Percentiles rank a stretch among this genome's conserved stretches.
Conservation (phyloP, 2,113 vertebrate genomes). For the Alaudala cheleensis region DNA sequence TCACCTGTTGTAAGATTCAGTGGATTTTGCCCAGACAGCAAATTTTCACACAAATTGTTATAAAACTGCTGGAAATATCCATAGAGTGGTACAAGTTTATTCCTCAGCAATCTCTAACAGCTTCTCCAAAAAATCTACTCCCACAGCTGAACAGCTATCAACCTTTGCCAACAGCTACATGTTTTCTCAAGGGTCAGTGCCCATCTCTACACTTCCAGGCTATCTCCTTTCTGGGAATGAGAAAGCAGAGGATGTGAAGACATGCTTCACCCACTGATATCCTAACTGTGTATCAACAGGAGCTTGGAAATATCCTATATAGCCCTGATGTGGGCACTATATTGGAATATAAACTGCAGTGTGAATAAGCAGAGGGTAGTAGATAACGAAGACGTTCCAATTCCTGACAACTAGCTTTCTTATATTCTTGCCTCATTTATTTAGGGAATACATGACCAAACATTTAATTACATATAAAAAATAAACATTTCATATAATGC, state of each 20-base stretch:
- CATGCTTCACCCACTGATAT: neutral
- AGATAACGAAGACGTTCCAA: neutral
- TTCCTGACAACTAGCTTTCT: neutral
- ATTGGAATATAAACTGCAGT: neutral
- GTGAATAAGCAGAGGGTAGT: neutral
- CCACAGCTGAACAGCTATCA: neutral
- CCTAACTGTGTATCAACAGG: rapidly evolving
- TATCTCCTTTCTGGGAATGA: neutral
- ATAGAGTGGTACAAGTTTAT: neutral
- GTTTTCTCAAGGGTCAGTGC: neutral
- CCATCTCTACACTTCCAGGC: neutral
- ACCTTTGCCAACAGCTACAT: neutral
- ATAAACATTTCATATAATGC: neutral
- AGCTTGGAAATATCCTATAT: neutral
- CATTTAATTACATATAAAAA: neutral
- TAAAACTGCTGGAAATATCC: neutral
- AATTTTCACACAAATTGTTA: neutral
- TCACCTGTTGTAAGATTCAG: neutral
- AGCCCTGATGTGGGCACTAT: neutral
- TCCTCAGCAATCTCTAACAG: neutral
- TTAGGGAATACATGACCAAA: neutral
- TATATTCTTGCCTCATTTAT: neutral
- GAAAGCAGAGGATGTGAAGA: neutral
- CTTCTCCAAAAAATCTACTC: neutral
- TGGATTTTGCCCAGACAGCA: neutral